A percentile compares a stretch with the other conserved stretches of the same genome.
phyloP scores from a whole-genome alignment of 2,113 vertebrate genomes.

The Ptyas mucosa region DNA sequence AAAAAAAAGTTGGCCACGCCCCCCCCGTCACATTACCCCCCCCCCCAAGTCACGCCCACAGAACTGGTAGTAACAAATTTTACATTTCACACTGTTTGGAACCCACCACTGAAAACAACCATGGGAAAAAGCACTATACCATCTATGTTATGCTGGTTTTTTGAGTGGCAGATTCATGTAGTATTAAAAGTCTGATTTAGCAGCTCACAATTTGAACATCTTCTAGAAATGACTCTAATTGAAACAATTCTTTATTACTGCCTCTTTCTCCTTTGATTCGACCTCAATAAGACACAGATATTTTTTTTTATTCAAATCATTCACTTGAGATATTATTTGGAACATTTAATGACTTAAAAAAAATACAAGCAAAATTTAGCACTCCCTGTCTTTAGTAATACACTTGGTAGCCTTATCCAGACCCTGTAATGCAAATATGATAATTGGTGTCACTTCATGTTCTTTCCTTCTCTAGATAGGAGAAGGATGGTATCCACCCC shows the following conservation, averaged over 20 bases:
- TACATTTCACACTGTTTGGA: too few relatives aligned
- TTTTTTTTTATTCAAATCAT: not conserved
- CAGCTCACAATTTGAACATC: not conserved
- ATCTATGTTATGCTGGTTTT: not conserved
- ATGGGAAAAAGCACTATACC: not conserved
- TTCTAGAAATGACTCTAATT: slow-evolving; percentile 13
- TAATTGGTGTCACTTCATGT: not conserved
- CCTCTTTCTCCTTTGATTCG: not conserved
- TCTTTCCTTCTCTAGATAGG: not conserved
- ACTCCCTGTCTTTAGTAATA: not conserved
- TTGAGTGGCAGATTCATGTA: slow-evolving; percentile 9
- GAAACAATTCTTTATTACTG: not conserved
- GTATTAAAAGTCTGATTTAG: not conserved
- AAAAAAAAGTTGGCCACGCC: too few relatives aligned
- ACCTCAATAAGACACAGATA: not conserved
- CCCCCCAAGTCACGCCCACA: too few relatives aligned
- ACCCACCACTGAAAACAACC: not conserved
- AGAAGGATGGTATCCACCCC: not conserved
- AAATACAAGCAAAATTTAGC: not conserved
- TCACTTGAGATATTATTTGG: not conserved
- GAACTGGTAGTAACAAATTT: too few relatives aligned
- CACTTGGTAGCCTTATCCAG: not conserved
- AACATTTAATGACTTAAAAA: not conserved
- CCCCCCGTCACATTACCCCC: too few relatives aligned
- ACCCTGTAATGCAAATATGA: not conserved